Conservation (phyloP, 2,888 invertebrate species). For the Marronus borbonicus region DNA sequence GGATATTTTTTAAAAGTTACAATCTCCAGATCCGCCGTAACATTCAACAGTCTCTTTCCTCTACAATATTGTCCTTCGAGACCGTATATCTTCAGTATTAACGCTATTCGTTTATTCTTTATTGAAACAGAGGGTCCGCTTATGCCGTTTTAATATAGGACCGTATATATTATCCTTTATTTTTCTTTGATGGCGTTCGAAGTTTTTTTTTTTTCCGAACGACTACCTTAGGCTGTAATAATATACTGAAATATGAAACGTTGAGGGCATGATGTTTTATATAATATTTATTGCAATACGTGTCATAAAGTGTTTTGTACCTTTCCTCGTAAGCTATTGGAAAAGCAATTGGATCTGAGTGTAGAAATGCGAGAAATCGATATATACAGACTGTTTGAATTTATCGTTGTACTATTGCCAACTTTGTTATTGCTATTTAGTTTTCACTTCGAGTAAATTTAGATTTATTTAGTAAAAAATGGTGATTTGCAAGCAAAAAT, state of each 20-base stretch:
- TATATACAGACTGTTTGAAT: too few relatives aligned
- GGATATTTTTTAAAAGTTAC: constrained; percentile 63
- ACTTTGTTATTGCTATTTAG: too few relatives aligned
- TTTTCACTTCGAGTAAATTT: too few relatives aligned
- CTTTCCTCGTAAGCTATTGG: constrained; percentile 4
- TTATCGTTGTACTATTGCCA: too few relatives aligned
- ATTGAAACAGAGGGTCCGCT: constrained; percentile 59
- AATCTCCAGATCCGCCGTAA: constrained; percentile 60
- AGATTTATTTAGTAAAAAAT: too few relatives aligned
- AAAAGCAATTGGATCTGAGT: not conserved
- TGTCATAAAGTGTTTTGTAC: constrained; percentile 26
- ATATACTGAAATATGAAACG: constrained; percentile 36
- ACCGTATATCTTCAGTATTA: constrained; percentile 59
- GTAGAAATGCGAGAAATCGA: not conserved
- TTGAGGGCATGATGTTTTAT: constrained; percentile 24
- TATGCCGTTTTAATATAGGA: constrained; percentile 54
- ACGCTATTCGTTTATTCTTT: constrained; percentile 58
- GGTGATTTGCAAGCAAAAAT: too few relatives aligned
- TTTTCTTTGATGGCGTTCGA: constrained; percentile 42
- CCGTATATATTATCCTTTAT: constrained; percentile 50
- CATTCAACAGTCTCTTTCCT: constrained; percentile 60
- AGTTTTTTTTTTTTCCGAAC: constrained; percentile 22
- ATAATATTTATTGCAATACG: constrained; percentile 26
- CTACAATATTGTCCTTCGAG: constrained; percentile 51
- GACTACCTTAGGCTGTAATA: constrained; percentile 31